Evolutionary conservation across 1,140 invertebrate genomes (phyloP), one percentile per base, ranked within the genome.

Genomic region (Drosophila littoralis): DNA sequence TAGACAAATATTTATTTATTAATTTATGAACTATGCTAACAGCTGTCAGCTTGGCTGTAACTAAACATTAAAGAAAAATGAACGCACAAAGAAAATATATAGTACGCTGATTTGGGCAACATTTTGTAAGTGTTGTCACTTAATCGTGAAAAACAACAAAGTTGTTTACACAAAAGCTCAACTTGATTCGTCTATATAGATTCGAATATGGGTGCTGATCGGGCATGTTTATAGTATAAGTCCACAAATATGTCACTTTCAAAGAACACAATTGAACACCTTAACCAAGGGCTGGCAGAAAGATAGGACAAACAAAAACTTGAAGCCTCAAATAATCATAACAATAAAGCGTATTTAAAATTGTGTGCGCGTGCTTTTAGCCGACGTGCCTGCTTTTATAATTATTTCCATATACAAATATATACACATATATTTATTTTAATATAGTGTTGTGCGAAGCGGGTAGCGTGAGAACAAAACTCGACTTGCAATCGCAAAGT

Each of bases 341-440:
- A 80, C 82, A 86, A 85, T 80, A 71, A 75, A 80, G 60, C 61
- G 51, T 64, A 67, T 73, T 89, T 88, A 75, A 89, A 80, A 88
- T 89, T 89, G 76, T 67, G 66, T 58, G 73, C 84, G 83, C 84
- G 79, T 88, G 63, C 79, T 78, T 45, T 12, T 35, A 17, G 35
- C 58, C 61, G 72, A 65, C 73, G 59, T 82, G 57, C 35, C 63
- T 65, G 58, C 70, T 63, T 70, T 71, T 65, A 66, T 59, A 38
- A 65, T 69, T 60, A 63, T 63, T 51, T 22, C 28, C 22, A 28
- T 35, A 43, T 22, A 59, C 28, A 36, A 35, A 43, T 2, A 45
- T 32, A 32, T 2, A 55, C 6, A 55, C 9, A 55, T 33, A 35
- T 33, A 38, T 17, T 0, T 38, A 28, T 40, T 9, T 54, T 6